Evolutionary conservation across 2,888 invertebrate species (phyloP).

Genomic region (Lamproptera curius): DNA sequence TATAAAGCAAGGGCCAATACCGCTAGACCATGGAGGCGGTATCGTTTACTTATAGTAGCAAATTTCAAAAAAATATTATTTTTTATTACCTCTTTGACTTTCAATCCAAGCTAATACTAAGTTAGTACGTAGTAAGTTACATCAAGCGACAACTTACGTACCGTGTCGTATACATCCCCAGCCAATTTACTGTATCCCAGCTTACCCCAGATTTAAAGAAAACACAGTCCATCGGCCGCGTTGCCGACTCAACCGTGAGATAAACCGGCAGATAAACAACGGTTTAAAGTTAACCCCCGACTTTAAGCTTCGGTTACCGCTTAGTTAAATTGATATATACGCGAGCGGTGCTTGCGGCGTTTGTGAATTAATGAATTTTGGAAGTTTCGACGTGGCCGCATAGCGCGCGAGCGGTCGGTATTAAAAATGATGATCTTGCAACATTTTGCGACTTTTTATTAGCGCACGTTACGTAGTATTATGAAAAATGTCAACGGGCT

Average conservation of each 20-base stretch:
- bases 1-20: too few species aligned
- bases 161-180: slow-evolving; percentile 14
- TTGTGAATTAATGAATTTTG: slow-evolving; percentile 18
- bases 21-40: too few species aligned
- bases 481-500: too few species aligned
- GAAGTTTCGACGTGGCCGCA: slow-evolving; percentile 13
- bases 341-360: slow-evolving; percentile 16
- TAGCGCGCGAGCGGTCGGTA: slow-evolving; percentile 1
- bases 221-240: slow-evolving; percentile 25
- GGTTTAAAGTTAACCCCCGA: slow-evolving; percentile 21
- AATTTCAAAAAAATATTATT: too few species aligned
- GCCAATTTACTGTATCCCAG: slow-evolving; percentile 26
- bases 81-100: too few species aligned
- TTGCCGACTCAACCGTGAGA: slow-evolving; percentile 18
- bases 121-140: too few species aligned
- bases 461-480: too few species aligned
- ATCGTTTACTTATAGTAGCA: too few species aligned
- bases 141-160: slow-evolving; percentile 6
- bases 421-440: slow-evolving; percentile 5
- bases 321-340: slow-evolving; percentile 23
- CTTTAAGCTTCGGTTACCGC: slow-evolving; percentile 21
- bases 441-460: too few species aligned
- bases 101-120: too few species aligned
- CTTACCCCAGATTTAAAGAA: slow-evolving; percentile 32
- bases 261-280: slow-evolving; percentile 22